Evolutionary conservation across 2,113 vertebrate species (phyloP).

Genomic region (Neolamprologus sp.): DNA sequence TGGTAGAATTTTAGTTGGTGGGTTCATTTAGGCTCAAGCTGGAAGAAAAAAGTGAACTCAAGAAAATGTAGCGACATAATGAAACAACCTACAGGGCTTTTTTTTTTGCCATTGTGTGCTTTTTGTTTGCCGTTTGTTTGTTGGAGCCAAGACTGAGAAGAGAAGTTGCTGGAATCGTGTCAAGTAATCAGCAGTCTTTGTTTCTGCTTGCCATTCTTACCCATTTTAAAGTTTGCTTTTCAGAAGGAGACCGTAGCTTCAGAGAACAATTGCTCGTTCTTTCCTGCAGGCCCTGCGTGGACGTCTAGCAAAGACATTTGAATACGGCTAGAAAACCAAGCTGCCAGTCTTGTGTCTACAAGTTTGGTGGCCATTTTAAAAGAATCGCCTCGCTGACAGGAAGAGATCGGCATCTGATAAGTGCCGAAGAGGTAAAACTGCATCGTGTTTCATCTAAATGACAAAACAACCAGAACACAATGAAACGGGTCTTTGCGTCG

Average conservation of each 20-base stretch:
- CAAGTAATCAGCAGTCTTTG: background rate
- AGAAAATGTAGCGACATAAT: background rate
- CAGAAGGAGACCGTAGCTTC: background rate
- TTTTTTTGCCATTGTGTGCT: background rate
- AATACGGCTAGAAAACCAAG: background rate
- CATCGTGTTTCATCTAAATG: background rate
- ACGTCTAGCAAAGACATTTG: background rate
- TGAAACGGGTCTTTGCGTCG: background rate
- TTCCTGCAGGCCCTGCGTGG: background rate
- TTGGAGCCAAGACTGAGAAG: background rate
- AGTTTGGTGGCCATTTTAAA: background rate
- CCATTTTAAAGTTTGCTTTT: background rate
- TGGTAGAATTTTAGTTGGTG: background rate
- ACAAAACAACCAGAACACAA: background rate
- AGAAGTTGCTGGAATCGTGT: background rate
- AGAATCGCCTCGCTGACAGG: rapidly evolving
- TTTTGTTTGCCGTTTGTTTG: background rate
- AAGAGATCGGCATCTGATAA: background rate
- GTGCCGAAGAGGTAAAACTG: background rate
- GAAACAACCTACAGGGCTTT: background rate
- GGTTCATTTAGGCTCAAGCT: background rate
- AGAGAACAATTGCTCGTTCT: background rate
- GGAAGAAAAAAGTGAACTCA: background rate
- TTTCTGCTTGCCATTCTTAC: background rate
- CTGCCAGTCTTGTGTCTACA: background rate